A percentile compares a stretch with the other conserved stretches of the same genome.
phyloP scores from a whole-genome alignment of 1,140 invertebrate species.

The Ostrea denselamellosa region DNA sequence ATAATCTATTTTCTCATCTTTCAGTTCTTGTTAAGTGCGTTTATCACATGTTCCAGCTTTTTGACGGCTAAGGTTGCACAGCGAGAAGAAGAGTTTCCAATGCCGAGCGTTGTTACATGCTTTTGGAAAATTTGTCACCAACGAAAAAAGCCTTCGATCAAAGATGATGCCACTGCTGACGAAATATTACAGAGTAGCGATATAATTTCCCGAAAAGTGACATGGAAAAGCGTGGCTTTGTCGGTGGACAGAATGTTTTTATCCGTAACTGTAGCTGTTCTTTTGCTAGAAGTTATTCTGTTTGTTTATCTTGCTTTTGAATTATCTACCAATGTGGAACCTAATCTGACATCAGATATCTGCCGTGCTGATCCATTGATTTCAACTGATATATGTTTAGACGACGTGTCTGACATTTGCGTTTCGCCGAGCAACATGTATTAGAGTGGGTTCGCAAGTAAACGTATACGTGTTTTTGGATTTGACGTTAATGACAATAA shows the following conservation, averaged over 20 bases:
- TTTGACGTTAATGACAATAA: too few species aligned
- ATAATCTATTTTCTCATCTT: neutral
- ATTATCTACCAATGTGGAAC: neutral
- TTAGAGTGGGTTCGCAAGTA: too few species aligned
- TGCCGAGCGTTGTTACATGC: neutral
- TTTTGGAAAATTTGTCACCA: neutral
- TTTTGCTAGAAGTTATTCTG: neutral
- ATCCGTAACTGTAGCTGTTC: neutral
- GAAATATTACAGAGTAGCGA: neutral
- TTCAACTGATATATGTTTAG: neutral
- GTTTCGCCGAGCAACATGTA: neutral
- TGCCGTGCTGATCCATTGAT: neutral
- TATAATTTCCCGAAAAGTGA: neutral
- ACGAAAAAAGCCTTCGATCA: neutral
- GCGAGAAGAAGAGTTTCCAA: neutral
- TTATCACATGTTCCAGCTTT: constrained; percentile 19
- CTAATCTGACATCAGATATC: neutral
- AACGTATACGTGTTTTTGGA: too few species aligned
- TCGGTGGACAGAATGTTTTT: neutral
- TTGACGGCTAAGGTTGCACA: neutral
- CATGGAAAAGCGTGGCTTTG: neutral
- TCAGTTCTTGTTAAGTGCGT: neutral
- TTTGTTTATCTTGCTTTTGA: neutral
- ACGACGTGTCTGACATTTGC: neutral
- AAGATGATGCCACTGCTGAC: neutral